Evolutionary conservation across 2,888 invertebrate species (phyloP).

Genomic region (Hypomecis punctinalis): DNA sequence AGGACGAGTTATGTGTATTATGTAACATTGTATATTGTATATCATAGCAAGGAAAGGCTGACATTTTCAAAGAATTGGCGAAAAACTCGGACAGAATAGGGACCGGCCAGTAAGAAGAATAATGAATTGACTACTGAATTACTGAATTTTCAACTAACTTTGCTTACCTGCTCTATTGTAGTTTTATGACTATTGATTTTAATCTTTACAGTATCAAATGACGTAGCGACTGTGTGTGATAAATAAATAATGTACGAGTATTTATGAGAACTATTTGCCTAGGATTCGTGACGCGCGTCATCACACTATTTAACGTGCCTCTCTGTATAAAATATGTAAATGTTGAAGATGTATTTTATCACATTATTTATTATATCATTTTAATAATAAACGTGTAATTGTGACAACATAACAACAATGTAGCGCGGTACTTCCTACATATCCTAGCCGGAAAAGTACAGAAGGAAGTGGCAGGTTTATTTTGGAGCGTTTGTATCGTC

Average conservation of each 20-base stretch:
- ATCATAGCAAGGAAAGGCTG: no score
- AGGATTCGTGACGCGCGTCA: constrained; percentile 42
- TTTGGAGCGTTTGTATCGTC: background rate
- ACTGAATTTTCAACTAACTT: no score
- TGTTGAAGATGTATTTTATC: constrained; percentile 20
- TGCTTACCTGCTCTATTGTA: background rate
- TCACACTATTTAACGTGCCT: constrained; percentile 27
- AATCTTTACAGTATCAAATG: constrained; percentile 10
- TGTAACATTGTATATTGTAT: no score
- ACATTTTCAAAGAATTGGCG: no score
- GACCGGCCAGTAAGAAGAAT: no score
- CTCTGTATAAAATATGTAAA: constrained; percentile 37
- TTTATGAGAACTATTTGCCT: constrained; percentile 30
- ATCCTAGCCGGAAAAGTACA: constrained; percentile 15
- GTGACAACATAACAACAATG: constrained; percentile 2
- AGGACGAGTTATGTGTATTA: no score
- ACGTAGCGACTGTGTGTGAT: constrained; percentile 18
- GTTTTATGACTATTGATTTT: constrained; percentile 1
- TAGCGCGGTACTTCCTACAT: constrained; percentile 1
- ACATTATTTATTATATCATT: constrained; percentile 5
- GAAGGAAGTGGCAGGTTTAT: background rate
- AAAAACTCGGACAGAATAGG: no score
- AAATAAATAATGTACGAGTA: constrained; percentile 26
- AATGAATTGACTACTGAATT: no score
- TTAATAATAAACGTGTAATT: constrained; percentile 1